Conservation (phyloP, 2,113 vertebrate species). For the Chaetorhynchus papuensis region DNA sequence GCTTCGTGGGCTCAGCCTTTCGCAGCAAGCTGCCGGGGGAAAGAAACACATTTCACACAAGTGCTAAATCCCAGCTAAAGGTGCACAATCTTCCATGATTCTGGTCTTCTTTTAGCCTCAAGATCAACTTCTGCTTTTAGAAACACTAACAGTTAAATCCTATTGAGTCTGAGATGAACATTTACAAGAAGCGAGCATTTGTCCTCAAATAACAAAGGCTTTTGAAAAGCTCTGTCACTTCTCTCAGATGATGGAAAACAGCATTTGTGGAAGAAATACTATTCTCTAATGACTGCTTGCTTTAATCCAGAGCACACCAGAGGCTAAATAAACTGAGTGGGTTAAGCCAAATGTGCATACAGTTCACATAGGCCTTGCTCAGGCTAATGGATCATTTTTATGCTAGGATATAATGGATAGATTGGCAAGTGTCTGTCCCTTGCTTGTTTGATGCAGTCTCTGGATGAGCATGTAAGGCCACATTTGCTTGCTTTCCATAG, state of each 20-base stretch:
- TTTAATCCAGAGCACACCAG: conserved; percentile 51
- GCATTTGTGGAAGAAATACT: conserved; percentile 35
- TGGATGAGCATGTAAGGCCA: conserved; percentile 10
- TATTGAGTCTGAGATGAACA: background rate
- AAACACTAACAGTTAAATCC: background rate
- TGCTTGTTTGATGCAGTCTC: conserved; percentile 34
- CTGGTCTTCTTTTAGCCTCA: background rate
- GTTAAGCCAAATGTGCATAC: conserved; percentile 38
- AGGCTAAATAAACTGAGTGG: conserved; percentile 51
- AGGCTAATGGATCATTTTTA: conserved; percentile 54
- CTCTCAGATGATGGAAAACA: conserved; percentile 26
- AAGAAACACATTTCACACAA: background rate
- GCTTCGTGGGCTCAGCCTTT: background rate
- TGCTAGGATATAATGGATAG: conserved; percentile 56
- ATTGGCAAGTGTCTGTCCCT: conserved; percentile 55
- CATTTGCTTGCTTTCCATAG: background rate
- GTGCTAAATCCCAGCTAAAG: background rate
- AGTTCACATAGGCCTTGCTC: conserved; percentile 46
- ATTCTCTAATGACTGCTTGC: conserved; percentile 38
- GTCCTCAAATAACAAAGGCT: conserved; percentile 22
- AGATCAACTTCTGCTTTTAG: conserved; percentile 2
- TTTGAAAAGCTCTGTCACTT: conserved; percentile 31
- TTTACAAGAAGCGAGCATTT: background rate
- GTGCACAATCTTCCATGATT: background rate
- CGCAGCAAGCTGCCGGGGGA: background rate